Base-by-base conservation (phyloP, 2,113 vertebrate genomes). In the Lipotes vexillifer region DNA sequence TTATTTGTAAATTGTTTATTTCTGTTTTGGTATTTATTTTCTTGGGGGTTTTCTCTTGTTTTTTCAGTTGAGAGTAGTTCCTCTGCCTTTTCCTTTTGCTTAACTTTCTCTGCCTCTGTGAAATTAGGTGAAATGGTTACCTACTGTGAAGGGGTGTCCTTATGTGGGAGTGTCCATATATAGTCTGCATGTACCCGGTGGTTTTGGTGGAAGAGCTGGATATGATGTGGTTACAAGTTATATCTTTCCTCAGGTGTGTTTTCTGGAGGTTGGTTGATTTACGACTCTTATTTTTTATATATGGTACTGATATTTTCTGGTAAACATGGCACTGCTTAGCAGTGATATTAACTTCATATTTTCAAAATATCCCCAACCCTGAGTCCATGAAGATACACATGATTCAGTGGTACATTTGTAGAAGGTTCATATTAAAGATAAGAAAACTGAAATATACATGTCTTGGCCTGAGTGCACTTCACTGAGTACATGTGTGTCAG, bases 271-370 rank as follows among this genome's bases (percentile, higher is more conserved):
- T 63, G 20, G 46, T 91, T 25, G 17, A 21, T 41, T 92, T 93
- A n/a, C 36, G 12, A 74, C 6, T 78, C 14, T 92, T 92, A 75
- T 87, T 88, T 86, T 93, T n/a, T 33, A 31, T 55, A 57, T 8
- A 46, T 46, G 8, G 14, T 82, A 46, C 95, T 86, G 46, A 33
- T 86, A 65, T 78, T 77, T 96, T 92, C 66, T 57, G 4, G 66
- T n/a, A 89, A 2, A 59, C 15, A 25, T 33, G 25, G 8, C 57
- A 77, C 8, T 88, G 8, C 55, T 88, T 52, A 65, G 59, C 27
- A 84, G 49, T 72, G 18, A 86, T 88, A 72, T 9, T 91, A 83
- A 96, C 5, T 95, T 94, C 23, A 65, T 88, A 69, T 85, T 92
- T 69, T 21, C 33, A 89, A 93, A 89, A 85, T 38, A 10, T 13